phyloP scores from a whole-genome alignment of 2,888 invertebrate species.

The Bembecia ichneumoniformis region DNA sequence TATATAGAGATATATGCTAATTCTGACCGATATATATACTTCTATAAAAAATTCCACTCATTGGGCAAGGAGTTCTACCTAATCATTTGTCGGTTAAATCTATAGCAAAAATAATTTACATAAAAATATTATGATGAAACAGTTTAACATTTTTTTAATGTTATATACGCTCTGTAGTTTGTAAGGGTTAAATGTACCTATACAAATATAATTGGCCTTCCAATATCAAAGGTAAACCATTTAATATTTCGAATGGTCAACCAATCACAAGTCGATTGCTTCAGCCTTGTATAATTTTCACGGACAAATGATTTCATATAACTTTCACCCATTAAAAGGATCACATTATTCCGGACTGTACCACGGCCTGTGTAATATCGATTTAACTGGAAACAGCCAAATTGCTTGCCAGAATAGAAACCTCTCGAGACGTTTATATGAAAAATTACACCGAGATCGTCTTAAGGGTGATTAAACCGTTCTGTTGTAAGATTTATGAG shows the following conservation, averaged over 20 bases:
- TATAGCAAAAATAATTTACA: too few species aligned
- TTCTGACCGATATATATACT: too few species aligned
- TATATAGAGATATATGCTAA: too few species aligned
- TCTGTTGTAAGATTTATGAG: background rate
- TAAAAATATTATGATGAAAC: too few species aligned
- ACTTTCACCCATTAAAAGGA: constrained; percentile 3
- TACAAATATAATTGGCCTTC: too few species aligned
- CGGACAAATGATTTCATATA: constrained; percentile 8
- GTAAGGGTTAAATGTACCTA: too few species aligned
- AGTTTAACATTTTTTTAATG: too few species aligned
- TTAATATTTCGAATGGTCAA: background rate
- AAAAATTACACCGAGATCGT: constrained; percentile 5
- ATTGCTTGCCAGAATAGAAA: constrained; percentile 7
- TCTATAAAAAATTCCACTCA: too few species aligned
- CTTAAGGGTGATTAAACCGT: background rate
- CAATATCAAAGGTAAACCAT: background rate
- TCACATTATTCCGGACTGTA: background rate
- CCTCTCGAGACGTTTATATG: constrained; percentile 3
- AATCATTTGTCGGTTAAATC: too few species aligned
- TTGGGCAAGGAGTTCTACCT: too few species aligned
- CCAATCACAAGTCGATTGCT: background rate
- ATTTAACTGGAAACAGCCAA: constrained; percentile 3
- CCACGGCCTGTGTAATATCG: constrained; percentile 2
- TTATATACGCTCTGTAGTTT: too few species aligned
- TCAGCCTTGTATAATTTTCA: constrained; percentile 1